These are phyloP conservation scores for Artibeus lituratus DNA, from an alignment of 2,797 vertebrate species.

Conservation along the genomic window DNA sequence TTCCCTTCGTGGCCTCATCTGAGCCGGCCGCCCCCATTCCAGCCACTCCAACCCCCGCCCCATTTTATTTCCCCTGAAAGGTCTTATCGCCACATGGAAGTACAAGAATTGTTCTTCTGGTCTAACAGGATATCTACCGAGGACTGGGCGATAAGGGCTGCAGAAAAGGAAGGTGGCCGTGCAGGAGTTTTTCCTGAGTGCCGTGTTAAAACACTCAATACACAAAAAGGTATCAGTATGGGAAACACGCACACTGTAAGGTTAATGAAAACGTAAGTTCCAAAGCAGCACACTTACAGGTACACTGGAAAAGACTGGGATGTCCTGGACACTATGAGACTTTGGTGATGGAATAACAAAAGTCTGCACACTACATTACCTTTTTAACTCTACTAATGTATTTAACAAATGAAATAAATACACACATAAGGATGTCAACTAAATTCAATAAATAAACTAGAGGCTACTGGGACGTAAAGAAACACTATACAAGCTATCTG, in stretches of 20 bases:
- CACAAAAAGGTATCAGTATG: background rate
- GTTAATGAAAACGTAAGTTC: background rate
- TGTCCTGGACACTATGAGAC: background rate
- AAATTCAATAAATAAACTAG: background rate
- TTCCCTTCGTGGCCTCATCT: background rate
- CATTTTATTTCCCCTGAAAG: slow-evolving; percentile 35
- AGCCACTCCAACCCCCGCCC: background rate
- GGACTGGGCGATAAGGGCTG: slow-evolving; percentile 12
- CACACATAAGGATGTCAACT: background rate
- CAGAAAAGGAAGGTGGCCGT: background rate
- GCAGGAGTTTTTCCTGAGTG: background rate
- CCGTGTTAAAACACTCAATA: slow-evolving; percentile 26
- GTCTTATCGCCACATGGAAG: slow-evolving; percentile 25
- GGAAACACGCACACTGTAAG: background rate
- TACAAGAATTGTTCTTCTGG: background rate
- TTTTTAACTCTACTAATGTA: background rate
- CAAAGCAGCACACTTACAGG: background rate
- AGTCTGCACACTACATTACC: background rate
- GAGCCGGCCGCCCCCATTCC: background rate
- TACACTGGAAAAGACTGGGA: background rate
- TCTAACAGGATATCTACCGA: slow-evolving; percentile 26
- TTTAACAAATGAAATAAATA: background rate
- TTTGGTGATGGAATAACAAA: background rate
- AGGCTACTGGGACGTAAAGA: background rate
- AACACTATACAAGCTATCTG: background rate